phyloP scores from a whole-genome alignment of 2,113 vertebrate genomes.

The Aptenodytes forsteri region DNA sequence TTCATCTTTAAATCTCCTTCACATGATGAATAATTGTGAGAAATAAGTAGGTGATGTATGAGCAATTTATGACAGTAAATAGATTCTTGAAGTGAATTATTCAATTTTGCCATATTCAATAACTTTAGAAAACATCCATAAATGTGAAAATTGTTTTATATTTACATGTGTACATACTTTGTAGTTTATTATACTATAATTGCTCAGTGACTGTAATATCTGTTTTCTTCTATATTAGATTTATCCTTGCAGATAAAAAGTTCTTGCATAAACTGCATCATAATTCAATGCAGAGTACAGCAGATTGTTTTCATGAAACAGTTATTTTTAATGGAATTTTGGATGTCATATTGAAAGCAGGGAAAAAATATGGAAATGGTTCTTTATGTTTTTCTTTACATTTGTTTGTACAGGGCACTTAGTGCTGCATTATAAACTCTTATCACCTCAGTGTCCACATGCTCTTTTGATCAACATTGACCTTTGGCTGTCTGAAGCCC shows the following conservation, averaged over 20 bases:
- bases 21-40: neutral
- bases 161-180: neutral
- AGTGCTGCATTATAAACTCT: neutral
- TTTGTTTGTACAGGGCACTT: neutral
- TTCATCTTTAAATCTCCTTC: neutral
- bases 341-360: neutral
- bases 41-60: neutral
- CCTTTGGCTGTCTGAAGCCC: neutral
- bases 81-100: neutral
- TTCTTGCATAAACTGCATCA: neutral
- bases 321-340: neutral
- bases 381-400: neutral
- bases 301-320: neutral
- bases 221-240: neutral
- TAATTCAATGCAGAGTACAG: neutral
- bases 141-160: neutral
- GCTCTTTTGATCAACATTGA: neutral
- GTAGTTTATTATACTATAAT: neutral
- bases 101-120: neutral
- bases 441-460: neutral
- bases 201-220: conserved; percentile 13
- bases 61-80: neutral
- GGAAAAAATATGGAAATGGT: neutral
- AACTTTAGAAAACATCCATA: neutral
- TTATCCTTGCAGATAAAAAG: neutral